A percentile compares a stretch with the other conserved stretches of the same genome.
phyloP scores from a whole-genome alignment of 2,888 invertebrate species.

The Spisula subtruncata region DNA sequence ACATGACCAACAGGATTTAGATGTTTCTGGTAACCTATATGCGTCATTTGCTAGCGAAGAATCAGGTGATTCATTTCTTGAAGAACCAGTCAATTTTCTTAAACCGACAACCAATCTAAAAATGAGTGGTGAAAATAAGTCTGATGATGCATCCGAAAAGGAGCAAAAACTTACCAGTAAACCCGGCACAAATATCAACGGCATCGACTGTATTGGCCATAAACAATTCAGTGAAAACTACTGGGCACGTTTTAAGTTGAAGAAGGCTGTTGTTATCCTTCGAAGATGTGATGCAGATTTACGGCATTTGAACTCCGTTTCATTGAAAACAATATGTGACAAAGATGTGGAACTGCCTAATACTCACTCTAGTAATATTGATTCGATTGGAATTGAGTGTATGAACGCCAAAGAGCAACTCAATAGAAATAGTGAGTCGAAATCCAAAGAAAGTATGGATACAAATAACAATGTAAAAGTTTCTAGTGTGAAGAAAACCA shows the following conservation, averaged over 20 bases:
- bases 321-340: not conserved
- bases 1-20: not conserved
- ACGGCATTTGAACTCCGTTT: not conserved
- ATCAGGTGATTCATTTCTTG: not conserved
- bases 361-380: not conserved
- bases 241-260: not conserved
- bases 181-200: not conserved
- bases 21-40: not conserved
- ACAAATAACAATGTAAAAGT: not conserved
- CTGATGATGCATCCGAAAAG: not conserved
- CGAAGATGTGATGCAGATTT: not conserved
- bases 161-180: not conserved
- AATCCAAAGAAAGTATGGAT: not conserved
- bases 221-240: not conserved
- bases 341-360: not conserved
- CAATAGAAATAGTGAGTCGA: not conserved
- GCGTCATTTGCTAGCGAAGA: not conserved
- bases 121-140: not conserved
- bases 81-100: not conserved
- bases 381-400: not conserved
- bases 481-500: not conserved
- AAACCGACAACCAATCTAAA: not conserved
- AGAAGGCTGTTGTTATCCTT: not conserved
- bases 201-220: not conserved
- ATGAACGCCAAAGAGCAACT: not conserved